Evolutionary conservation across 2,113 vertebrate genomes (phyloP).

Genomic region (Poeciliopsis prolifica): DNA sequence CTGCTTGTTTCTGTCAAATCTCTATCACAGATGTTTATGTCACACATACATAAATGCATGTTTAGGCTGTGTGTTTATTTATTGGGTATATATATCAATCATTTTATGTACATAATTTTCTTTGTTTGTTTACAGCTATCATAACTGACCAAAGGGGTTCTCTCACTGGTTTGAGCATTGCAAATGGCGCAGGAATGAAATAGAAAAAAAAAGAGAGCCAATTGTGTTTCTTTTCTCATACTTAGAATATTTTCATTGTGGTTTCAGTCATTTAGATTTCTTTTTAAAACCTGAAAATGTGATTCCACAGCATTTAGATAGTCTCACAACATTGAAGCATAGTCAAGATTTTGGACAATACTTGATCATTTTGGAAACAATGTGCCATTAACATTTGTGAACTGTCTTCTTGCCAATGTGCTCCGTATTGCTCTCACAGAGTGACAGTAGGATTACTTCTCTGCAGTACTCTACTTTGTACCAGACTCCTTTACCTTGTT

Average conservation of each 20-base stretch:
- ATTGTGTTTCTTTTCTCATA: conserved; percentile 57
- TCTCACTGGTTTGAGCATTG: conserved; percentile 72
- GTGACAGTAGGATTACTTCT: conserved; percentile 63
- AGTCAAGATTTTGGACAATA: conserved; percentile 66
- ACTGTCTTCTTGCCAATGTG: conserved; percentile 73
- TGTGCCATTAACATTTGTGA: conserved; percentile 77
- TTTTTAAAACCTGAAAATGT: conserved; percentile 40
- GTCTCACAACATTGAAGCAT: conserved; percentile 56
- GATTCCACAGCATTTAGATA: conserved; percentile 56
- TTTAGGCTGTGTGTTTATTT: conserved; percentile 95
- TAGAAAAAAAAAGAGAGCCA: conserved; percentile 68
- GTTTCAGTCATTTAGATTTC: conserved; percentile 50
- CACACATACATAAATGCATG: conserved; percentile 88
- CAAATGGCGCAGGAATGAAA: conserved; percentile 61
- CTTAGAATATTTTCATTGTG: conserved; percentile 15
- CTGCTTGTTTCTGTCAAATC: conserved; percentile 83
- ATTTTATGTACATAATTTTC: conserved; percentile 85
- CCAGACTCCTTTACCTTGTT: conserved; percentile 85
- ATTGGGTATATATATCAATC: conserved; percentile 80
- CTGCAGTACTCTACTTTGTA: conserved; percentile 78
- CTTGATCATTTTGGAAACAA: conserved; percentile 74
- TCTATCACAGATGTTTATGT: conserved; percentile 87
- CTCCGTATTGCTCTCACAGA: conserved; percentile 74
- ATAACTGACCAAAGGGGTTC: conserved; percentile 94
- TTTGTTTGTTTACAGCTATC: conserved; percentile 97